Evolutionary conservation across 2,888 invertebrate genomes (phyloP).

Genomic region (Acheta domesticus): DNA sequence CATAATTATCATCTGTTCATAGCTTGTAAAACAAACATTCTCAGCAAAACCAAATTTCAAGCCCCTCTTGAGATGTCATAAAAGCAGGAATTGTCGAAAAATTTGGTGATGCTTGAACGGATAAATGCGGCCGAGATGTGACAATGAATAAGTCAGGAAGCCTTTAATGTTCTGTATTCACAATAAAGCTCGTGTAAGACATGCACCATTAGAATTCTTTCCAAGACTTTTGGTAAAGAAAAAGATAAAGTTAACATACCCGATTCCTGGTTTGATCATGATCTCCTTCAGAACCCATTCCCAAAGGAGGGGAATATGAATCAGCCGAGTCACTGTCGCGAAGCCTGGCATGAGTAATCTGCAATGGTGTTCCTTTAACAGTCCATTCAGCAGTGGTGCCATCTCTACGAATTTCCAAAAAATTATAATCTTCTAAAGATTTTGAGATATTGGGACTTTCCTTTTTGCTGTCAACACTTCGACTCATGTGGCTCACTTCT

Average conservation of each 20-base stretch:
- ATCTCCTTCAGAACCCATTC: slow-evolving; percentile 31
- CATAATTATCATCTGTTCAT: no score
- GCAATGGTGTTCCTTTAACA: slow-evolving; percentile 52
- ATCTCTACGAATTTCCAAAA: slow-evolving; percentile 59
- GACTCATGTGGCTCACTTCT: slow-evolving; percentile 2
- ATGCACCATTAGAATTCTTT: no score
- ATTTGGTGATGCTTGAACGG: no score
- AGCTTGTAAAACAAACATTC: no score
- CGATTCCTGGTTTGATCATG: slow-evolving; percentile 29
- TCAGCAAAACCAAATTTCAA: no score
- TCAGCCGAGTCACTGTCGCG: slow-evolving; percentile 55
- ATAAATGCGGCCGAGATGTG: no score
- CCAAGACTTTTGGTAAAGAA: no score
- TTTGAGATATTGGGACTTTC: slow-evolving; percentile 21
- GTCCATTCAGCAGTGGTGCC: slow-evolving; percentile 61
- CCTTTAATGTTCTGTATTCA: no score
- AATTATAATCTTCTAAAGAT: slow-evolving; percentile 45
- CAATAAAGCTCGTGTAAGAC: no score
- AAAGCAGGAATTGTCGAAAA: no score
- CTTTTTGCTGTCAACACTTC: not conserved
- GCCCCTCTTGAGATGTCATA: no score
- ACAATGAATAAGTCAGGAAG: no score
- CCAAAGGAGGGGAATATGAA: slow-evolving; percentile 58
- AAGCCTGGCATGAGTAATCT: slow-evolving; percentile 34
- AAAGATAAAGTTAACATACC: slow-evolving; percentile 22